Conservation (phyloP, 1,140 invertebrate genomes). For the Caerostris extrusa region DNA sequence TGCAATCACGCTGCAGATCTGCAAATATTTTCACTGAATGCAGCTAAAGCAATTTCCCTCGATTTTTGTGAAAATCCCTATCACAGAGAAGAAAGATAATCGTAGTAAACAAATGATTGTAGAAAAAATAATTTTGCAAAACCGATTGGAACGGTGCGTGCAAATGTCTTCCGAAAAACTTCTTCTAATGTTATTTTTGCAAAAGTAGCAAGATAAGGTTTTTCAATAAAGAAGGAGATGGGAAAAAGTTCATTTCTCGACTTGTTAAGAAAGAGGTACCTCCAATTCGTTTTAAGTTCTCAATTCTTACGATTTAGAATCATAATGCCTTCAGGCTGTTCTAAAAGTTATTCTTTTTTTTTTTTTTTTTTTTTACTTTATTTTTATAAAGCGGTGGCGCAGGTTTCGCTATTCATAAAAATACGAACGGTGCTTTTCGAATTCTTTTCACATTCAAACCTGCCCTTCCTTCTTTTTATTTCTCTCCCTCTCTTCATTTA, state of each 20-base stretch:
- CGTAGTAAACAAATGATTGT: background rate
- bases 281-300: slow-evolving; percentile 36
- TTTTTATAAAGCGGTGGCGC: background rate
- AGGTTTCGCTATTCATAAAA: slow-evolving; percentile 22
- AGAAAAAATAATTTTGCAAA: background rate
- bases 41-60: background rate
- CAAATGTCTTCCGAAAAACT: slow-evolving; percentile 41
- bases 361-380: background rate
- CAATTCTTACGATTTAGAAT: slow-evolving; percentile 45
- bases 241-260: background rate
- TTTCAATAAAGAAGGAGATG: slow-evolving; percentile 12
- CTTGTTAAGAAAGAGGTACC: slow-evolving; percentile 22
- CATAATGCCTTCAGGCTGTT: slow-evolving; percentile 22
- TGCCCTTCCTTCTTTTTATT: background rate
- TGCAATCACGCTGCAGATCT: background rate
- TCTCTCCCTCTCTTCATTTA: slow-evolving; percentile 22
- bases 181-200: slow-evolving; percentile 29
- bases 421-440: background rate
- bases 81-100: background rate
- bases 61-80: background rate
- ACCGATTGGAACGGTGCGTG: background rate
- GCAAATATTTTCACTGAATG: background rate
- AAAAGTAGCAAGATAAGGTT: slow-evolving; percentile 38
- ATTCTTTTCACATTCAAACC: slow-evolving; percentile 47
- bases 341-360: slow-evolving; percentile 6